Base-by-base conservation (phyloP, 2,888 invertebrate species). In the Atrina japonica region DNA sequence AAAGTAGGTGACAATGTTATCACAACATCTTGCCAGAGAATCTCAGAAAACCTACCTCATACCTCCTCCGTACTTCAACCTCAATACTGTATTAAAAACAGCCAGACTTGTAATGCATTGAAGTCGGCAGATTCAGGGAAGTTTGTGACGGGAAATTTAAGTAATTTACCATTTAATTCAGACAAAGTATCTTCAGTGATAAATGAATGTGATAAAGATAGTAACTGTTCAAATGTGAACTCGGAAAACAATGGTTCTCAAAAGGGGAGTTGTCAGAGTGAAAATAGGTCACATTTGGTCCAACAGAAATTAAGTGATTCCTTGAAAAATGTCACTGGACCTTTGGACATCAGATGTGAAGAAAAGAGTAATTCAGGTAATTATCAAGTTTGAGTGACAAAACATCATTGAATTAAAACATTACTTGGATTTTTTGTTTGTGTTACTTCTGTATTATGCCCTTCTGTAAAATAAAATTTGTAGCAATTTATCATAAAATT, bases 1-100 rank as follows among this genome's bases (percentile, higher is more conserved):
- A 77, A 75, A 65, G 63, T 63, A 29, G 67, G 59, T 16, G 16
- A 52, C n/a, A 35, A 25, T 25, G 41, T 11, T 27, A 14, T 25
- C 16, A 50, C 47, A 2, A 6, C 1, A 27, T 45, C 43, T 11
- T 18, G 47, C 23, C 45, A 56, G 16, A n/a, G 35, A 3, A 7
- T 43, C 47, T 0, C 16, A 29, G 18, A 27, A 40, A 25, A 43
- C 29, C 11, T 11, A 49, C 35, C 35, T 23, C 16, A 14, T 21
- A 27, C 56, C n/a, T 18, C 21, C 30, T 40, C 18, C 1, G 56
- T 56, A 7, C 40, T 56, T 6, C 56, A 56, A 40, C 40, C 56
- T 14, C 35, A 56, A n/a, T n/a, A n/a, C n/a, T n/a, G n/a, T n/a
- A n/a, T n/a, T n/a, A n/a, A n/a, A n/a, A 11, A 41, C 23, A 40